These are phyloP conservation scores for Trogon surrucura DNA, from an alignment of 2,113 vertebrate genomes.

Conservation along the genomic window DNA sequence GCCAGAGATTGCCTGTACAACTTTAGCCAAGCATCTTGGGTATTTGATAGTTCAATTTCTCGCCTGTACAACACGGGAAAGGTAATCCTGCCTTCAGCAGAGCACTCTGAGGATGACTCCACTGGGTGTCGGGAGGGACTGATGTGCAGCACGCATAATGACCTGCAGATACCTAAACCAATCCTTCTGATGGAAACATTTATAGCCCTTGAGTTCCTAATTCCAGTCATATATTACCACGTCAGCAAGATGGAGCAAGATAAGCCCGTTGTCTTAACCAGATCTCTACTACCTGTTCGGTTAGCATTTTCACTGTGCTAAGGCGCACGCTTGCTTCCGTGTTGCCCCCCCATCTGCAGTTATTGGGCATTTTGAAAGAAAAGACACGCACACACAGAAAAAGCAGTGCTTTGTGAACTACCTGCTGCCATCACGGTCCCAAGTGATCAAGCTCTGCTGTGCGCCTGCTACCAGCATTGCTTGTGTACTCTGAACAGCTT, in stretches of 20 bases:
- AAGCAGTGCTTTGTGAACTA: background rate
- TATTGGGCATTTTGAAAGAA: background rate
- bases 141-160: background rate
- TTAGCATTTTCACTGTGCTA: background rate
- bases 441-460: background rate
- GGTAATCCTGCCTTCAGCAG: background rate
- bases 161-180: background rate
- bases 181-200: background rate
- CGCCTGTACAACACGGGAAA: background rate
- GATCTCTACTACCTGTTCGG: background rate
- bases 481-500: background rate
- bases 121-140: background rate
- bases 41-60: background rate
- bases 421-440: background rate
- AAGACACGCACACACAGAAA: background rate
- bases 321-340: background rate
- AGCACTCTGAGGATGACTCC: background rate
- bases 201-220: background rate
- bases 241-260: background rate
- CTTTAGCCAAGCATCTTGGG: background rate
- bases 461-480: background rate
- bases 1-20: background rate
- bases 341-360: background rate
- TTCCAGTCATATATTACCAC: background rate
- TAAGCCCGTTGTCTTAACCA: background rate